Evolutionary conservation across 1,140 invertebrate species (phyloP), one percentile per base, ranked within the genome.

Genomic region (Halotydeus destructor): DNA sequence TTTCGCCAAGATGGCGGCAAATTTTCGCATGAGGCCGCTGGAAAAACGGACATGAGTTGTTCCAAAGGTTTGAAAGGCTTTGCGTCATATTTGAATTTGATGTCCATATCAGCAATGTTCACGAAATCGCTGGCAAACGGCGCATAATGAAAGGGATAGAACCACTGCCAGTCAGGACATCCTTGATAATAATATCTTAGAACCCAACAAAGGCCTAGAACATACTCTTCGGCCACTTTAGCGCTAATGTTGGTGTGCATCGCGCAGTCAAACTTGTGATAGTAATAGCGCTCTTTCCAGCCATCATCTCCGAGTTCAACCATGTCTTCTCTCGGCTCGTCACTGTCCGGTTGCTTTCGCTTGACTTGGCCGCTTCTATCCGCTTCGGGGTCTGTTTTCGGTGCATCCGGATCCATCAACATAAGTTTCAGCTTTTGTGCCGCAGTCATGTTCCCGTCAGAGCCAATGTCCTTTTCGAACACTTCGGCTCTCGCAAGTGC

Each of bases 61-160:
- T 99, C 89, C 51, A 99, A 62, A 2, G 94, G 94, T 46, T 78
- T 78, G 60, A 98, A 97, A 16, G 88, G 88, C 58, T 74, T 63
- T 0, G 88, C 93, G 33, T 73, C 74, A 55, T 69, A 78, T 54
- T 85, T 78, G 64, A 98, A 98, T 53, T 76, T 68, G 1, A 80
- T 82, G 32, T 76, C 74, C 2, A 91, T 60, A 9, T 78, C 74
- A 37, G 69, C 71, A 28, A 98, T 81, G 55, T 94, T 84, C 19
- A 85, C 69, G 62, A 99, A 98, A 65, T 99, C 93, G 2, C 89
- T 96, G 3, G 94, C 93, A 67, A 99, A 99, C n/a, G 93, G 93
- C 2, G 94, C 93, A 69, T 98, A 99, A 63, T 99, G 93, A 60
- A 91, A 98, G 0, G 94, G 94, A 62, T 88, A 99, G 65, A 94